Conservation (phyloP, 2,113 vertebrate species). For the Sprattus sprattus region DNA sequence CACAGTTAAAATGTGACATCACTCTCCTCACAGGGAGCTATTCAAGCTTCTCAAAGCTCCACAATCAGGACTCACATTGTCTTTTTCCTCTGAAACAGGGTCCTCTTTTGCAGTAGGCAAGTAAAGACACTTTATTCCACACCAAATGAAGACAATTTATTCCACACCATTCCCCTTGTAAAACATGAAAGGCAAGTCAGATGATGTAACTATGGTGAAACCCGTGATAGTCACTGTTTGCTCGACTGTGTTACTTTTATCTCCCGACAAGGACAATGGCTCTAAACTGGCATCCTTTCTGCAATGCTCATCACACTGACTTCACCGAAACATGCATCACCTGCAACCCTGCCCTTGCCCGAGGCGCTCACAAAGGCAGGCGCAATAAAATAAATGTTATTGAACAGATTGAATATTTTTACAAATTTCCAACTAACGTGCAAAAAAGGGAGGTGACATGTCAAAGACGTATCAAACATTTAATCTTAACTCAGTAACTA, state of each 20-base stretch:
- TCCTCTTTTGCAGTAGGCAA: neutral
- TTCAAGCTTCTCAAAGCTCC: neutral
- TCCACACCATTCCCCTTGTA: neutral
- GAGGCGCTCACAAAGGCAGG: neutral
- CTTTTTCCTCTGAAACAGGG: neutral
- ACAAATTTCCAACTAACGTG: neutral
- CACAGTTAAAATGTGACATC: neutral
- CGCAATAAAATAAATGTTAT: neutral
- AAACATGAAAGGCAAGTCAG: constrained; percentile 1
- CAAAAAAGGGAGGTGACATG: neutral
- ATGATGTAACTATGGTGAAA: constrained; percentile 9
- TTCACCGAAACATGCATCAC: neutral
- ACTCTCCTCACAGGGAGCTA: neutral
- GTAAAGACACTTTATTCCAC: neutral
- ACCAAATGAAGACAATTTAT: neutral
- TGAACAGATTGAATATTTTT: neutral
- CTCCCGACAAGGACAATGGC: neutral
- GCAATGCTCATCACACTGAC: neutral
- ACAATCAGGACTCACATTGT: neutral
- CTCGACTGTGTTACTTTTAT: neutral
- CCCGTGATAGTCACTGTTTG: neutral
- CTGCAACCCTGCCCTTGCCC: neutral
- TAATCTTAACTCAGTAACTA: neutral
- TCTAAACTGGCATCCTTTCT: neutral
- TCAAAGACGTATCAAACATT: neutral